Conservation (phyloP, 2,888 invertebrate species). For the Ophion ellenae region DNA sequence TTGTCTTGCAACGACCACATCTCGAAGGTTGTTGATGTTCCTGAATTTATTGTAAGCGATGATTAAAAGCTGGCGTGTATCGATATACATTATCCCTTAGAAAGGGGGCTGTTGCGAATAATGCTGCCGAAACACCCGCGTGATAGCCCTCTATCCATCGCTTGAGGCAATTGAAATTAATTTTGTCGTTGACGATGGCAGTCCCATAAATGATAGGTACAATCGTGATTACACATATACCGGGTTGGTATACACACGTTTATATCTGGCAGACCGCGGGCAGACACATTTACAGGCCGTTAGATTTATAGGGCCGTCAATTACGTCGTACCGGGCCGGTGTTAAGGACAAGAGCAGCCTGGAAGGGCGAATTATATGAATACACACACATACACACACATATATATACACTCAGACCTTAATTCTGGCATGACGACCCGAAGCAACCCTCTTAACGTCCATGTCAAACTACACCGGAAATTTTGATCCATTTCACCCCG, state of each 20-base stretch:
- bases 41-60: not conserved
- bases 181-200: slow-evolving; percentile 55
- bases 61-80: slow-evolving; percentile 13
- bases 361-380: slow-evolving; percentile 26
- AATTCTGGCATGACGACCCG: not conserved
- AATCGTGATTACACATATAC: no score
- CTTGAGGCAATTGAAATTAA: slow-evolving; percentile 65
- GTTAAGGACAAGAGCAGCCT: slow-evolving; percentile 39
- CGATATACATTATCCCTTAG: slow-evolving; percentile 5
- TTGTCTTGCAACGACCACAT: not conserved
- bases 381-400: no score
- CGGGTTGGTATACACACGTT: no score
- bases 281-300: slow-evolving; percentile 41
- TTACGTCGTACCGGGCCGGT: slow-evolving; percentile 16
- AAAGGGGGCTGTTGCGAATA: not conserved
- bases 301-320: slow-evolving; percentile 57
- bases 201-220: slow-evolving; percentile 21
- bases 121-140: slow-evolving; percentile 25
- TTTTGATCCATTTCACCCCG: not conserved
- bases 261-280: slow-evolving; percentile 13
- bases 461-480: not conserved
- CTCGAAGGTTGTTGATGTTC: not conserved
- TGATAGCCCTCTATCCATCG: slow-evolving; percentile 62
- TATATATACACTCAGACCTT: not conserved
- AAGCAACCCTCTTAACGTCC: not conserved